phyloP scores from a whole-genome alignment of 1,140 invertebrate species.

The Cataglyphis hispanica region DNA sequence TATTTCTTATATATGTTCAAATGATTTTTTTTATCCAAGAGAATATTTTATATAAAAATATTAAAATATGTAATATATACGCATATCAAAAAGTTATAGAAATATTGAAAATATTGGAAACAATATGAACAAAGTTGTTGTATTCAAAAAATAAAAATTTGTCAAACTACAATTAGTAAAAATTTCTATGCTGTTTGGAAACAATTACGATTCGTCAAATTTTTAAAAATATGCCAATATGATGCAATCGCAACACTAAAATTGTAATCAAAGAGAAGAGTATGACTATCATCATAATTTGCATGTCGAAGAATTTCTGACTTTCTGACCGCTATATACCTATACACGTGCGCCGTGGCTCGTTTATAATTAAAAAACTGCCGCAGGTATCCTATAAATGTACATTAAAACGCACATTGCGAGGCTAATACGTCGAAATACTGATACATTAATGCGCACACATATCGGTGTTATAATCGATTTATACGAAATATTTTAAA shows the following conservation, averaged over 20 bases:
- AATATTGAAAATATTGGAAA: slow-evolving; percentile 1
- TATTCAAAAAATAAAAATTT: not conserved
- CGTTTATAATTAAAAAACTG: slow-evolving; percentile 37
- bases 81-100: not conserved
- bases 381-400: slow-evolving; percentile 40
- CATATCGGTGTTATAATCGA: not conserved
- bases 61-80: not conserved
- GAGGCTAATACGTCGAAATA: not conserved
- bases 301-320: not conserved
- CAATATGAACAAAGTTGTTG: not conserved
- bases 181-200: not conserved
- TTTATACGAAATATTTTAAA: not conserved
- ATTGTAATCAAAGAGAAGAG: not conserved
- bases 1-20: not conserved
- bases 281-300: slow-evolving; percentile 9
- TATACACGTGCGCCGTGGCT: slow-evolving; percentile 9
- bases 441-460: not conserved
- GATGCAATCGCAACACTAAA: not conserved
- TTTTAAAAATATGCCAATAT: not conserved
- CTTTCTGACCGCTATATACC: slow-evolving; percentile 11
- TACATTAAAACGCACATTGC: slow-evolving; percentile 17
- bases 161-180: not conserved
- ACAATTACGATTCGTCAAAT: not conserved
- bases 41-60: not conserved
- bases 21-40: not conserved